Base-by-base conservation (phyloP, 2,888 invertebrate species). In the Melipona beecheii region DNA sequence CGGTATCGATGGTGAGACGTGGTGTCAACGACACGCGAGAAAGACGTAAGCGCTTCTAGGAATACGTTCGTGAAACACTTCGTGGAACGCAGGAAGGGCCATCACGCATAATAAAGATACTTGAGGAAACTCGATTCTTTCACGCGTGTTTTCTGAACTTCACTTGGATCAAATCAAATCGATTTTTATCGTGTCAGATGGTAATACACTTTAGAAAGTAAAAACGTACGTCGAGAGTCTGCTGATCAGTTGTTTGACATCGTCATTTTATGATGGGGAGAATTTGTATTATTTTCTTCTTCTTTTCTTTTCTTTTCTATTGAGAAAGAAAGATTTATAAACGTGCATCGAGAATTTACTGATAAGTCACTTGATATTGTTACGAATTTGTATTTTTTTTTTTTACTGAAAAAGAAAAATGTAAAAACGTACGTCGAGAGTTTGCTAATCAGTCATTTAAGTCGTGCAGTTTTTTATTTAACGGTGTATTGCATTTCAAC, bases 11-110 rank as follows among this genome's bases (percentile, higher is more conserved):
- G 50, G n/a, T 58, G 60, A 70, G 62, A 76, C 87, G 75, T 78
- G 84, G 85, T 89, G 89, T 88, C 87, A 89, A 90, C 89, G 90
- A 90, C 89, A 89, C 81, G 79, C 75, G 83, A 71, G 66, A 36
- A 52, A 64, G 24, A 50, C 60, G 75, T 69, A 75, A 75, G 75
- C 36, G 36, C 75, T 60, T 60, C n/a, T 69, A 31, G 69, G 50
- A 60, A 69, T 56, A 58, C n/a, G 49, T 43, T 65, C 19, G 27
- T 65, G 54, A 24, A 56, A 64, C 17, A 56, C 4, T 36, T 36
- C 43, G 13, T 27, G 43, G 43, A 27, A 75, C 54, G 31, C 9
- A 17, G 50, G 36, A 36, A 58, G 19, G 19, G 19, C 36, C 43
- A 71, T 49, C 13, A 24, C 4, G 71, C 24, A 71, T 71, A 71